Conservation (phyloP, 2,113 vertebrate genomes). For the Ornithorhynchus anatinus region DNA sequence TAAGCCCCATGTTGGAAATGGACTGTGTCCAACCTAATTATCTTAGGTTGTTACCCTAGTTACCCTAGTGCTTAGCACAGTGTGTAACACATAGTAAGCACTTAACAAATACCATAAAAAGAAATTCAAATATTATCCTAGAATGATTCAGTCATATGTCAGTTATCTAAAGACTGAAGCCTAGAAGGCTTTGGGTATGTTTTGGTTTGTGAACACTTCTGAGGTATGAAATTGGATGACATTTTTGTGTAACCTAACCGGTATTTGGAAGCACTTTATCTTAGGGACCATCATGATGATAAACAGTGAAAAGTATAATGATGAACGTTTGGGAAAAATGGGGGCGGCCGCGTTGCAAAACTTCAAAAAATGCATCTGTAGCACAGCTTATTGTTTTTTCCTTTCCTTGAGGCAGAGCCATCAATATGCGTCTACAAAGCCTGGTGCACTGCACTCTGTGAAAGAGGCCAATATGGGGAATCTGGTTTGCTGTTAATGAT, state of each 20-base stretch:
- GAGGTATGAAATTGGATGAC: neutral
- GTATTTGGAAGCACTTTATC: no score
- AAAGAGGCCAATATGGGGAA: conserved; percentile 1
- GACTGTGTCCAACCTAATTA: no score
- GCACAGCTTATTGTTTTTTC: no score
- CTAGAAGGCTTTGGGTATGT: neutral
- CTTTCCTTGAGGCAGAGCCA: no score
- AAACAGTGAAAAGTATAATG: neutral
- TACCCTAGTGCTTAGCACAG: no score
- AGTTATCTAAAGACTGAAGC: neutral
- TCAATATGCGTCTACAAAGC: neutral
- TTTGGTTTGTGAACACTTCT: neutral
- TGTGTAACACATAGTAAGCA: no score
- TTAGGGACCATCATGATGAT: neutral
- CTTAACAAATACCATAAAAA: no score
- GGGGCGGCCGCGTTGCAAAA: neutral
- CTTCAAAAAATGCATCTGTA: no score
- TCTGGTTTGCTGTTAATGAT: conserved; percentile 17
- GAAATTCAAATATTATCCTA: no score
- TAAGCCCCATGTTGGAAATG: no score
- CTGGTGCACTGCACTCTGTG: neutral
- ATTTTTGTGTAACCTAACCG: neutral
- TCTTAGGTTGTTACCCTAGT: no score
- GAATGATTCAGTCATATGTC: neutral
- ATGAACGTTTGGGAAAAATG: neutral